Conservation (phyloP, 2,888 invertebrate genomes). For the Entomobrya multifasciata region DNA sequence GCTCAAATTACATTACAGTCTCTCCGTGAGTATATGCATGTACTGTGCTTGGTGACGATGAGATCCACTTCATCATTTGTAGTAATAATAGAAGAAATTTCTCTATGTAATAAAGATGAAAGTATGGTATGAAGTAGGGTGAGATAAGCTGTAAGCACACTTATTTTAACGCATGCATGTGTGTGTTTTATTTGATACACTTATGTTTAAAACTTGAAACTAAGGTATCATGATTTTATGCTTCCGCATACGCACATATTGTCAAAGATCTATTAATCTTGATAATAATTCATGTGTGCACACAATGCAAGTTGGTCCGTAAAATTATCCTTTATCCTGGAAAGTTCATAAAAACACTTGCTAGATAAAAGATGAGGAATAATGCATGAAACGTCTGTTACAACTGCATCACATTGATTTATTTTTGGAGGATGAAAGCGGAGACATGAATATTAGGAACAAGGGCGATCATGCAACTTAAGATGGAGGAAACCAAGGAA, state of each 20-base stretch:
- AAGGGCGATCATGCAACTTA: slow-evolving; percentile 11
- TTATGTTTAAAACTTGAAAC: too few species aligned
- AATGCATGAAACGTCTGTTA: slow-evolving; percentile 20
- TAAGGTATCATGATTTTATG: slow-evolving; percentile 4
- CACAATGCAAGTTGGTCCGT: slow-evolving; percentile 13
- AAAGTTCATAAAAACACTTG: slow-evolving; percentile 42
- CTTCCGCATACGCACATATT: slow-evolving; percentile 6
- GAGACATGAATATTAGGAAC: not conserved
- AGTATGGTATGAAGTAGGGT: too few species aligned
- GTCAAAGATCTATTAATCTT: slow-evolving; percentile 70
- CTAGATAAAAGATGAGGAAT: not conserved
- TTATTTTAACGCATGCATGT: too few species aligned
- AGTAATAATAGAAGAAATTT: not conserved
- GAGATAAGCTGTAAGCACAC: not conserved
- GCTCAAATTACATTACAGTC: slow-evolving; percentile 2
- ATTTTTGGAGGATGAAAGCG: not conserved
- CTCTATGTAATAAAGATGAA: not conserved
- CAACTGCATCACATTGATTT: slow-evolving; percentile 42
- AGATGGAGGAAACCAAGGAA: not conserved
- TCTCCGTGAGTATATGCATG: too few species aligned
- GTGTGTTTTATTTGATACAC: not conserved
- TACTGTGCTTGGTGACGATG: not conserved
- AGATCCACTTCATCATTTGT: slow-evolving; percentile 30
- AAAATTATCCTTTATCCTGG: slow-evolving; percentile 14
- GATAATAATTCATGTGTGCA: slow-evolving; percentile 57